Evolutionary conservation across 92 coral and sea anemone species (phyloP), one percentile per base, ranked within the genome.

Genomic region (Diadumene lineata): DNA sequence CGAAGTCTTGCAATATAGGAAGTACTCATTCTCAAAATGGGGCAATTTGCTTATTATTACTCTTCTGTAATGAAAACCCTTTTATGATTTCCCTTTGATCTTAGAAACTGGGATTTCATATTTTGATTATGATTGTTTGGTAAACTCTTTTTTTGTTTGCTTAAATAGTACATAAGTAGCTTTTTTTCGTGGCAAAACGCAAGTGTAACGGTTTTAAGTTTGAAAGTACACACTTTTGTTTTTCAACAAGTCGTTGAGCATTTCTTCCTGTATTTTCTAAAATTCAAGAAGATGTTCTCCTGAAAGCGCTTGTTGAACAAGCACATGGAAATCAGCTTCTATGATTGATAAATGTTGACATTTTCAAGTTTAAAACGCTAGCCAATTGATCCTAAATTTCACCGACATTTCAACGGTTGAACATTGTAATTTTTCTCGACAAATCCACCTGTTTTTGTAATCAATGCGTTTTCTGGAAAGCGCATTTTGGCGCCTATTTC

Each of bases 71-170:
- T 62, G 57, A 32, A 72, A 48, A 25, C 32, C 31, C 21, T 56
- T 72, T 72, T 72, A 33, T 72, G 34, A 72, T 72, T 72, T 56
- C 29, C 66, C 31, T 56, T 56, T 72, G 16, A 24, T 18, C 10
- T 15, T n/a, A 31, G 44, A 72, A 72, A 2, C 51, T 21, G 33
- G 50, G 66, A 56, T 61, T 7, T 29, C 31, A 56, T 51, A 51
- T 56, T 34, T 50, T 72, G 56, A 72, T 72, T 72, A 72, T 29
- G 32, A 43, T 16, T 55, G 65, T 72, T 31, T 33, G 21, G 27
- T 19, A 38, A 31, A n/a, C 48, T 56, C 18, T n/a, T 43, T 28
- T 56, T 28, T 56, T 72, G 26, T 72, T 72, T 72, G 18, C 19
- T n/a, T n/a, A 22, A 62, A 62, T 30, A 62, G 43, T 28, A 2